A percentile compares a stretch with the other conserved stretches of the same genome.
These are phyloP conservation scores for Spodoptera frugiperda DNA, from an alignment of 1,140 invertebrate species.

Conservation along the genomic window DNA sequence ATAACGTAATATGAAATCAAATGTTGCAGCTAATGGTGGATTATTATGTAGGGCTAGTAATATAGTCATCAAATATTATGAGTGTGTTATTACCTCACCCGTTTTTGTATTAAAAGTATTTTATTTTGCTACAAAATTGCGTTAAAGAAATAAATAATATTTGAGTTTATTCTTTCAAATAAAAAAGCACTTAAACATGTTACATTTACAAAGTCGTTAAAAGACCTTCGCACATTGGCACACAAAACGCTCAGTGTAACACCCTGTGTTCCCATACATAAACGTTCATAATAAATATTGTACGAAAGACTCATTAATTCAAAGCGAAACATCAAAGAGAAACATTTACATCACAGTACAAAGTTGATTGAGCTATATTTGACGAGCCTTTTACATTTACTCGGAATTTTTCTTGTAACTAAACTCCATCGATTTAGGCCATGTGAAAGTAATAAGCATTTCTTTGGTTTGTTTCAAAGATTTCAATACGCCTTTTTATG, in stretches of 20 bases:
- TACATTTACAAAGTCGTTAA: not conserved
- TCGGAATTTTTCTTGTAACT: constrained; percentile 7
- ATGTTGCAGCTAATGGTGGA: too few relatives aligned
- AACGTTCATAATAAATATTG: constrained; percentile 14
- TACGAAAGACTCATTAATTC: constrained; percentile 17
- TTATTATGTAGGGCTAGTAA: too few relatives aligned
- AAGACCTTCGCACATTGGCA: not conserved
- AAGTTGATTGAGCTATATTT: constrained; percentile 33
- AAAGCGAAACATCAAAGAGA: constrained; percentile 31
- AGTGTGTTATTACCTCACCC: too few relatives aligned
- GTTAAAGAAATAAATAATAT: too few relatives aligned
- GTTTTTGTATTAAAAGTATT: too few relatives aligned
- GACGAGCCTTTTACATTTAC: constrained; percentile 2
- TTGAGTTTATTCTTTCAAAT: not conserved
- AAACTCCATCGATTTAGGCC: not conserved
- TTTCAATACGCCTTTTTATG: too few relatives aligned
- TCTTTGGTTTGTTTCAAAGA: not conserved
- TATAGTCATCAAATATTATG: too few relatives aligned
- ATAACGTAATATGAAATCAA: too few relatives aligned
- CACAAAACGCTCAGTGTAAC: not conserved
- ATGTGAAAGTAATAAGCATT: constrained; percentile 6
- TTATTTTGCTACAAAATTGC: too few relatives aligned
- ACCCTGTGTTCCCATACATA: constrained; percentile 15
- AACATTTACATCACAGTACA: constrained; percentile 34
- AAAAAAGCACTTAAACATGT: not conserved